These are phyloP conservation scores for Phenganax subtilis DNA, from an alignment of 92 coral and sea anemone genomes.

Conservation along the genomic window DNA sequence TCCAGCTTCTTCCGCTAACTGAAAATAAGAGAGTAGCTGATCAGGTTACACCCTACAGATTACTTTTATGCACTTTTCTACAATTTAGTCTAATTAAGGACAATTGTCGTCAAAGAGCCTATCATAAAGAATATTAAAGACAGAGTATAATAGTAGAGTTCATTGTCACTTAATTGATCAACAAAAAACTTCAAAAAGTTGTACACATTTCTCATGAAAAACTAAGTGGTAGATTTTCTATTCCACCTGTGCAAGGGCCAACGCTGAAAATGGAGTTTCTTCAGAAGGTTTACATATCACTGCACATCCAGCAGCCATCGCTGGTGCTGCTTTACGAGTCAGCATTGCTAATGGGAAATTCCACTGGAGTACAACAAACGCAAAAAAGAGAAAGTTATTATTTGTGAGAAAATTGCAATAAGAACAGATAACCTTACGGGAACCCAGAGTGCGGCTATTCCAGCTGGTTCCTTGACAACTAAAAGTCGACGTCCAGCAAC, in stretches of 20 bases:
- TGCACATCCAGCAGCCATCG: constrained; percentile 51
- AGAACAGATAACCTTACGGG: constrained; percentile 36
- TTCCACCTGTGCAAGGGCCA: constrained; percentile 50
- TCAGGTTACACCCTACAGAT: too few species aligned
- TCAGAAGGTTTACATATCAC: constrained; percentile 52
- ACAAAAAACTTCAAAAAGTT: too few species aligned
- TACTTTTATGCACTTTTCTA: neutral
- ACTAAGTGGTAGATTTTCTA: too few species aligned
- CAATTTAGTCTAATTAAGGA: too few species aligned
- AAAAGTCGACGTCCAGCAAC: constrained; percentile 49
- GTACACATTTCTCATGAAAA: too few species aligned
- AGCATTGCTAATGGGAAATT: constrained; percentile 54
- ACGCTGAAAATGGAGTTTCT: constrained; percentile 49
- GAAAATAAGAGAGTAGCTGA: neutral
- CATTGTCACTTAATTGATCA: too few species aligned
- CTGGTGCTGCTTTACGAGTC: constrained; percentile 53
- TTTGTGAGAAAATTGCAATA: neutral
- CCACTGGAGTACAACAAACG: constrained; percentile 30
- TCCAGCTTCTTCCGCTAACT: constrained; percentile 54
- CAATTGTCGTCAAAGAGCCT: too few species aligned
- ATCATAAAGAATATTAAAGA: too few species aligned
- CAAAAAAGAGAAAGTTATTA: neutral
- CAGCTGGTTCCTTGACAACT: constrained; percentile 49
- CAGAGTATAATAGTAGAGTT: too few species aligned
- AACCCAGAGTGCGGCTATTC: constrained; percentile 53